Evolutionary conservation across 2,113 vertebrate species (phyloP), one percentile per base, ranked within the genome.

Genomic region (Epinephelus cyanopodus): DNA sequence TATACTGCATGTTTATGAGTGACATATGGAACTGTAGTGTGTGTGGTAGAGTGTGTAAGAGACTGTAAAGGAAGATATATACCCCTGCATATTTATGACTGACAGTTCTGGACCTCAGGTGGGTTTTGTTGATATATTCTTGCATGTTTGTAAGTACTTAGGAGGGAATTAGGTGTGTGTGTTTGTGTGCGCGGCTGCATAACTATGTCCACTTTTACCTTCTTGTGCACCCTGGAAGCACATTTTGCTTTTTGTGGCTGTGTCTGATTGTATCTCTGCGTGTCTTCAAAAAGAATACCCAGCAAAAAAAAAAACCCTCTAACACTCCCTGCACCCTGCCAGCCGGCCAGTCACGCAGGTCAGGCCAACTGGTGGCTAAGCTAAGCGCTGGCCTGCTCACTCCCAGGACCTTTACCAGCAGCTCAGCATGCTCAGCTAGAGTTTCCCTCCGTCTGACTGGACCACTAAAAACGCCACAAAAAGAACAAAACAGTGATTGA

Each of bases 401-500:
- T 92, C 89, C 67, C 88, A 89, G 90, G 88, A 92, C 90, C 87
- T 90, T 90, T 66, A 86, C 76, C 78, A 75, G 87, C 79, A 82
- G 74, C 87, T 69, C 80, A 83, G 77, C 71, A 42, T 56, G 71
- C 89, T 77, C 84, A 67, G 25, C 84, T 92, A 85, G 84, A 90
- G 86, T 88, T 91, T 94, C 93, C 91, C 87, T 29, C 67, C 14
- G 77, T 79, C 86, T 53, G 84, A 90, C 80, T 81, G 80, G 84
- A 88, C 90, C 87, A 86, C 89, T 90, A 86, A 74, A 92, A 95
- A 93, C 42, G 83, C 80, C 80, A 91, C 89, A 85, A 89, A 91
- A 93, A 90, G 92, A 93, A 94, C 90, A 95, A 93, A 94, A 93
- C 85, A 87, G 92, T 94, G 93, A 95, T 94, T 94, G 95, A 95